Base-by-base conservation (phyloP, 2,888 invertebrate species). In the Venustoraphidia nigricollis region DNA sequence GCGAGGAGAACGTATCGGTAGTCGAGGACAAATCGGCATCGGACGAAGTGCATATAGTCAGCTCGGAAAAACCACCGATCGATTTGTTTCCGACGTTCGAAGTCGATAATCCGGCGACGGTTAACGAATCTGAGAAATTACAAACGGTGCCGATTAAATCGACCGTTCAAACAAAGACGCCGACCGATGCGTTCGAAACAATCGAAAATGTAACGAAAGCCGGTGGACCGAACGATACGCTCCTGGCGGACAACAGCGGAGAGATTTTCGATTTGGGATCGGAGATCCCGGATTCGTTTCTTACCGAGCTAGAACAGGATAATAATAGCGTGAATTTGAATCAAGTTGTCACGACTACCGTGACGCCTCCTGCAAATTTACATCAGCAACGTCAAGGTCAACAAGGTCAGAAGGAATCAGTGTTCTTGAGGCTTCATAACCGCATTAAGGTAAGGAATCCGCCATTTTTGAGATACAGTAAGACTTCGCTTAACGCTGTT, bases 401-500 rank as follows among this genome's bases (percentile, higher is more conserved):
- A 53, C 64, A 66, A 54, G 63, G 71, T 50, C 88, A 88, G 60
- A 92, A 93, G 58, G 95, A 96, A 66, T 92, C 93, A 9, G 90
- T 96, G n/a, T 93, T 98, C 64, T 78, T 97, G 62, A 76, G 96
- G 55, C 76, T 98, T 50, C 92, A 91, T 50, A 98, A 97, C 66
- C 80, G 95, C 61, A 92, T 98, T 49, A 94, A 93, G 79, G 88
- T 88, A 61, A 62, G 68, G 6, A 3, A 27, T n/a, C n/a, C n/a
- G n/a, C n/a, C n/a, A n/a, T n/a, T n/a, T n/a, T n/a, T n/a, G n/a
- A n/a, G n/a, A n/a, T n/a, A n/a, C n/a, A n/a, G n/a, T n/a, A n/a
- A n/a, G n/a, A n/a, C n/a, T n/a, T n/a, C n/a, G n/a, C n/a, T n/a
- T n/a, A n/a, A n/a, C n/a, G n/a, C n/a, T n/a, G n/a, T n/a, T n/a